Evolutionary conservation across 2,888 invertebrate genomes (phyloP).

Genomic region (Ceratothoa steindachneri): DNA sequence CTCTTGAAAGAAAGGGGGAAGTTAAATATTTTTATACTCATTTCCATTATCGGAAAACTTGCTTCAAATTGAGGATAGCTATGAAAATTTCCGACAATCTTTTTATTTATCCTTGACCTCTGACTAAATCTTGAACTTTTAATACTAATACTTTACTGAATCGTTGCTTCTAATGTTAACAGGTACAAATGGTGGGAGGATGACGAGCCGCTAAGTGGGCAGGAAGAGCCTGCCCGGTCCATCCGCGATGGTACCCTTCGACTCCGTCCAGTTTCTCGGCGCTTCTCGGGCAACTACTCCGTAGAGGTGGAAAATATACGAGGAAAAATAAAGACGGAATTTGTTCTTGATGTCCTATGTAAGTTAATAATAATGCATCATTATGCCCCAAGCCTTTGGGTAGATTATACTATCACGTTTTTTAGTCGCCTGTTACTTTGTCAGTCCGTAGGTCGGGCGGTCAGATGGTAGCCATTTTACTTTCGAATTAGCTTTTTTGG

Average conservation of each 20-base stretch:
- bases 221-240: not conserved
- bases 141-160: too few relatives aligned
- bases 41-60: too few relatives aligned
- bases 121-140: too few relatives aligned
- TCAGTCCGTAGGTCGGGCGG: too few relatives aligned
- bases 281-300: constrained; percentile 15
- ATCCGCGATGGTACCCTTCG: not conserved
- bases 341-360: constrained; percentile 21
- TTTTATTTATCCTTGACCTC: too few relatives aligned
- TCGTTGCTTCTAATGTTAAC: too few relatives aligned
- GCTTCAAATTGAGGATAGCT: too few relatives aligned
- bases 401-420: not conserved
- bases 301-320: constrained; percentile 15
- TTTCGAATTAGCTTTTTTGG: too few relatives aligned
- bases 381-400: not conserved
- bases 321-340: constrained; percentile 15
- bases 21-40: too few relatives aligned
- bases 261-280: not conserved
- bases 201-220: not conserved
- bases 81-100: too few relatives aligned
- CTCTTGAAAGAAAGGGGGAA: too few relatives aligned
- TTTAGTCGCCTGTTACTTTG: not conserved
- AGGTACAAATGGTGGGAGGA: constrained; percentile 24
- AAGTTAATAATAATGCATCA: not conserved
- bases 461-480: too few relatives aligned